Evolutionary conservation across 1,140 invertebrate species (phyloP).

Genomic region (Apis dorsata): DNA sequence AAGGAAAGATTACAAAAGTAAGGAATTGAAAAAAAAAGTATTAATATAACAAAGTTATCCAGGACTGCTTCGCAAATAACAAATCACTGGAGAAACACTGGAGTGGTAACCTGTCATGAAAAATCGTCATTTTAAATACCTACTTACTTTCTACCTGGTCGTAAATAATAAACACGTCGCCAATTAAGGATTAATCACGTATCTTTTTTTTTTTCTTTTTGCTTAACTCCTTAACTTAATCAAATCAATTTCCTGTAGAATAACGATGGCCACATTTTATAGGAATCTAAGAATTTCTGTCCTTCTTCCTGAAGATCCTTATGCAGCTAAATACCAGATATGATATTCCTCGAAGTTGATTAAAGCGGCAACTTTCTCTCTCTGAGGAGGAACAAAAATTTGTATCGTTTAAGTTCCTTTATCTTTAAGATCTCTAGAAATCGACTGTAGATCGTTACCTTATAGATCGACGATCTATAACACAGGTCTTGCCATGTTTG

Average conservation of each 20-base stretch:
- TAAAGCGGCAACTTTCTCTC: constrained; percentile 31
- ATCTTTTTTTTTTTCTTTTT: background rate
- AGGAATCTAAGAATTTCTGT: background rate
- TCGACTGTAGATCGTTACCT: background rate
- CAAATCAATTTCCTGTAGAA: background rate
- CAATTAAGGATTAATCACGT: background rate
- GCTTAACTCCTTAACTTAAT: too few species aligned
- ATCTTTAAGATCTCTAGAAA: background rate
- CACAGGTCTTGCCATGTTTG: background rate
- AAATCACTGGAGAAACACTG: background rate
- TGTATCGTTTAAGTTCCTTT: background rate
- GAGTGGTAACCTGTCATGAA: background rate
- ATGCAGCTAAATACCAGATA: background rate
- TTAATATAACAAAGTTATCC: too few species aligned
- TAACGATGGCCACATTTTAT: background rate
- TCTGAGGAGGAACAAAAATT: background rate
- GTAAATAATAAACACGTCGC: background rate
- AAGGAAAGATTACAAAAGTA: too few species aligned
- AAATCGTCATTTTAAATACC: background rate
- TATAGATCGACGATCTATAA: constrained; percentile 5
- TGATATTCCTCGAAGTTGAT: constrained; percentile 18
- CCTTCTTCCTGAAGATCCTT: background rate
- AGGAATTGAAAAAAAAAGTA: too few species aligned
- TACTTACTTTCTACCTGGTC: constrained; percentile 5
- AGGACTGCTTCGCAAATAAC: too few species aligned